Percentiles rank a stretch among this genome's conserved stretches.
These are phyloP conservation scores for Phaethornis superciliosus DNA, from an alignment of 2,113 vertebrate genomes.

Conservation along the genomic window DNA sequence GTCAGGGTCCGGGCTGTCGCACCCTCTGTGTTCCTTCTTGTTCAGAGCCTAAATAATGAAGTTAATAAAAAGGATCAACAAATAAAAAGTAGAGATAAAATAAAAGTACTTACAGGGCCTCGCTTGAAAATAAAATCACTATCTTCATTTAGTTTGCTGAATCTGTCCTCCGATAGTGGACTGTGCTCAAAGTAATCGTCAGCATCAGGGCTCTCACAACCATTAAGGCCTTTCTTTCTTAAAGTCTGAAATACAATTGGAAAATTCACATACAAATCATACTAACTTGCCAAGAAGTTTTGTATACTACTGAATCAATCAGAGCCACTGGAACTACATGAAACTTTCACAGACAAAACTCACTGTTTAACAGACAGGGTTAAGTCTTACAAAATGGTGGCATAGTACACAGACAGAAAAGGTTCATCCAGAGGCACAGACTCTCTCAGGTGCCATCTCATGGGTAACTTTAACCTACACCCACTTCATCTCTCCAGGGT, in stretches of 20 bases:
- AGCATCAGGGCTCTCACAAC: conserved; percentile 98
- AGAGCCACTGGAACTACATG: conserved; percentile 71
- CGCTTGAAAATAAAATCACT: conserved; percentile 99
- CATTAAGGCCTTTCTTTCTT: conserved; percentile 99
- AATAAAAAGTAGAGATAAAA: conserved; percentile 90
- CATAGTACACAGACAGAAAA: conserved; percentile 5
- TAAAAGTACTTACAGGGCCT: conserved; percentile 98
- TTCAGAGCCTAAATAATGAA: conserved; percentile 99
- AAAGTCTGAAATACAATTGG: conserved; percentile 99
- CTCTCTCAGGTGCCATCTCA: neutral
- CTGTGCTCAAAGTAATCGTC: conserved; percentile 99
- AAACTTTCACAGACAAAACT: conserved; percentile 45
- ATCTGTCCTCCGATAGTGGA: conserved; percentile 98
- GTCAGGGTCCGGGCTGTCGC: conserved; percentile 99
- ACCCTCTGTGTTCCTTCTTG: conserved; percentile 99
- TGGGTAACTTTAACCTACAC: neutral
- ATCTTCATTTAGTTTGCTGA: conserved; percentile 99
- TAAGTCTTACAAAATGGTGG: neutral
- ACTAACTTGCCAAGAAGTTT: conserved; percentile 76
- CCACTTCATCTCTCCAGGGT: neutral
- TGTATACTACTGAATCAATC: conserved; percentile 64
- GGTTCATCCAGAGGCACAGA: neutral
- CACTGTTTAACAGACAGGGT: conserved; percentile 37
- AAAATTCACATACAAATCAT: conserved; percentile 92
- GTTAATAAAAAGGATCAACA: conserved; percentile 99